Evolutionary conservation across 2,888 invertebrate genomes (phyloP).

Genomic region (Acheta domesticus): DNA sequence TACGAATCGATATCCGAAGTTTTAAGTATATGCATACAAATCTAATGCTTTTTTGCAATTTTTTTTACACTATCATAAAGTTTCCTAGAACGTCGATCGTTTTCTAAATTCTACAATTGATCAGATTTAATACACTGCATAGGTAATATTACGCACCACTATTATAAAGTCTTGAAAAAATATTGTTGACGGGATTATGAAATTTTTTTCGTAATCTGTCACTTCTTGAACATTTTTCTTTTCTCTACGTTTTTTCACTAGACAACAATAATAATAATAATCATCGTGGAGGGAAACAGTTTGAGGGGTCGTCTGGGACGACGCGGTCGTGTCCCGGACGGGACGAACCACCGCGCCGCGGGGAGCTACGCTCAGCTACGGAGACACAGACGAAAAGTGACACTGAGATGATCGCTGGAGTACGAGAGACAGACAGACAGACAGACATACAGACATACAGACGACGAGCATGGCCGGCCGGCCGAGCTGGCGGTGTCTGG

Average conservation of each 20-base stretch:
- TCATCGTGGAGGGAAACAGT: slow-evolving; percentile 6
- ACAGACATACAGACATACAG: not conserved
- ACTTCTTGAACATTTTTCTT: slow-evolving; percentile 1
- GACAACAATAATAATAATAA: slow-evolving; percentile 20
- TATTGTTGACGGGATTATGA: slow-evolving; percentile 30
- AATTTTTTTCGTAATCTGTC: slow-evolving; percentile 24
- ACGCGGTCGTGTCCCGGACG: too few relatives aligned
- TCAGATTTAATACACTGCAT: slow-evolving; percentile 22
- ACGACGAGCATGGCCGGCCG: not conserved
- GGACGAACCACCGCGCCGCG: too few relatives aligned
- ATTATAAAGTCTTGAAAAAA: slow-evolving; percentile 34
- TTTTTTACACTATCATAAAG: not conserved
- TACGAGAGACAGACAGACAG: not conserved
- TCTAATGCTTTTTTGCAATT: slow-evolving; percentile 1
- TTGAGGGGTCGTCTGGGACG: not conserved
- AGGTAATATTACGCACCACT: not conserved
- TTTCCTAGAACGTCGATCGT: slow-evolving; percentile 10
- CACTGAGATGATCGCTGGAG: slow-evolving; percentile 6
- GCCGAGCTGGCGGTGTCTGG: too few relatives aligned
- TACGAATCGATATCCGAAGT: slow-evolving; percentile 5
- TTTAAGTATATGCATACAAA: slow-evolving; percentile 11
- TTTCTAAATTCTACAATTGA: not conserved
- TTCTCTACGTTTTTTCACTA: slow-evolving; percentile 11
- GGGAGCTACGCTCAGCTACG: not conserved
- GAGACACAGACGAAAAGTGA: slow-evolving; percentile 5